Evolutionary conservation across 1,140 invertebrate genomes (phyloP), one percentile per base, ranked within the genome.

Genomic region (Marisa cornuarietis): DNA sequence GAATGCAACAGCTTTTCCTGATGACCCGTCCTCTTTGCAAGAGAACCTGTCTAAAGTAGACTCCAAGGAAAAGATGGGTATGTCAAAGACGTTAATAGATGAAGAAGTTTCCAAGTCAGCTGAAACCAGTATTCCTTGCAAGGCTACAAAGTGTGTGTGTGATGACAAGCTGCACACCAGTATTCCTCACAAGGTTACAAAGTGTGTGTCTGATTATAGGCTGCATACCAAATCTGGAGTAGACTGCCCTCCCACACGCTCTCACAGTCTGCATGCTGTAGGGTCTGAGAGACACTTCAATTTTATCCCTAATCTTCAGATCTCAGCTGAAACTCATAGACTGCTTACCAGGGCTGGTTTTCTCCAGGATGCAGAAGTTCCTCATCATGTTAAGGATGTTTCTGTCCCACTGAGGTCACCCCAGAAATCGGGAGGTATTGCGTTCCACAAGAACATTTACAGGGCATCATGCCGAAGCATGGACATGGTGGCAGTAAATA

Each of bases 251-350:
- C 71, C 77, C 13, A 81, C 78, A 24, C 74, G 87, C 54, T 86
- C 86, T 9, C 82, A 85, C n/a, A 88, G 88, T 65, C 78, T 88
- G 65, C 84, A 83, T 78, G 58, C 61, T 74, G 68, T 80, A 54
- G 9, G 83, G 79, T 52, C 80, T 26, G 54, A 69, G 31, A 79
- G 74, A 18, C 83, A 83, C n/a, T 82, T 77, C 71, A 88, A 88
- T 73, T 81, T 84, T 20, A 86, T 87, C 75, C 88, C 88, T 13
- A 87, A 89, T 62, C 71, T 89, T 52, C 85, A 88, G 74, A 88
- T 89, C 20, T 86, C 83, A 8, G 76, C 81, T 61, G 87, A 89
- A 69, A 89, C 88, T 24, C 87, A 88, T 58, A 88, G 86, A 58
- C 65, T 89, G 11, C 75, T 89, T 49, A 82, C 86, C 18, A 83